A percentile compares a stretch with the other conserved stretches of the same genome.
Conservation (phyloP, 1,140 invertebrate species). For the Caligus rogercresseyi region DNA sequence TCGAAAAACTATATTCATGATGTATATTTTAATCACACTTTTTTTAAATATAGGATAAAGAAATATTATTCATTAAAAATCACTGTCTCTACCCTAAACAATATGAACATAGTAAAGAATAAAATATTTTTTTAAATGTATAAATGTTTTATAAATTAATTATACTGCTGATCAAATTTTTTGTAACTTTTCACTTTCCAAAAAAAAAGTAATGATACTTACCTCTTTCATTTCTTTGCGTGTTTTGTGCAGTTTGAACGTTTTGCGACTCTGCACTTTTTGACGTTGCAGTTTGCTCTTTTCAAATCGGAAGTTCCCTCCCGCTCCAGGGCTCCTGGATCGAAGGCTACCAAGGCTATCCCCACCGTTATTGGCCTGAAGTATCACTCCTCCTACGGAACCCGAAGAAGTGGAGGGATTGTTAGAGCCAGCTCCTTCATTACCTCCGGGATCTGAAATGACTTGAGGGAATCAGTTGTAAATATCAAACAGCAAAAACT, state of each 20-base stretch:
- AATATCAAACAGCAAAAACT: background rate
- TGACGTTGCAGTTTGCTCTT: conserved; percentile 49
- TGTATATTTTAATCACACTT: no score
- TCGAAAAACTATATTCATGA: no score
- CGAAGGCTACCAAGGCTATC: conserved; percentile 39
- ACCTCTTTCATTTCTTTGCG: conserved; percentile 27
- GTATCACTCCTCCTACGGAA: background rate
- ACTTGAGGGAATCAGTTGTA: background rate
- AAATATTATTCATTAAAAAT: no score
- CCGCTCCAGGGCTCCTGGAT: background rate
- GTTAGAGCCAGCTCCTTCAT: background rate
- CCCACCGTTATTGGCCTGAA: conserved; percentile 35
- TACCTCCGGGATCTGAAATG: background rate
- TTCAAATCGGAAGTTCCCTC: no score
- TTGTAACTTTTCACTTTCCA: background rate
- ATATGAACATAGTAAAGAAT: no score
- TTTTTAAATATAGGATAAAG: no score
- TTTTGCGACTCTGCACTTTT: conserved; percentile 81
- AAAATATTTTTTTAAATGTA: no score
- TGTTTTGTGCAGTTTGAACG: conserved; percentile 67
- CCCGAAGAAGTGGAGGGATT: background rate
- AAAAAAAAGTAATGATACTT: no score
- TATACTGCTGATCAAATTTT: no score
- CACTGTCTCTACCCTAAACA: no score
- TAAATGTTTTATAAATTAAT: no score